Conservation (phyloP, 2,888 invertebrate species). For the Amblyjoppa fuscipennis region DNA sequence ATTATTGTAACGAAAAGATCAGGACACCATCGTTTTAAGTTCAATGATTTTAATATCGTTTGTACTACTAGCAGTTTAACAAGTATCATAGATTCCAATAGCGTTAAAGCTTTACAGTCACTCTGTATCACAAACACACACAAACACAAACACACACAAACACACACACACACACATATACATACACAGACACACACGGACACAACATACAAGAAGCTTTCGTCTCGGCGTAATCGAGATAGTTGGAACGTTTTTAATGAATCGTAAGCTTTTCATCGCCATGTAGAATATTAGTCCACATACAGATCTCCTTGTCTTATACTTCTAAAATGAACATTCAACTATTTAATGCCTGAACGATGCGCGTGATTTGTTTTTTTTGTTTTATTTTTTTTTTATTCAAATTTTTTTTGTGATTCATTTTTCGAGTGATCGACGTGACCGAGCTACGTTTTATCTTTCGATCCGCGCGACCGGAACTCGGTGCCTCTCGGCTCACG, state of each 20-base stretch:
- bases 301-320: slow-evolving; percentile 52
- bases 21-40: slow-evolving; percentile 35
- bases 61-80: slow-evolving; percentile 51
- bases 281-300: slow-evolving; percentile 58
- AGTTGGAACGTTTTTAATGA: slow-evolving; percentile 59
- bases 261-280: slow-evolving; percentile 66
- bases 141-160: neutral
- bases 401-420: slow-evolving; percentile 27
- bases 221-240: slow-evolving; percentile 62
- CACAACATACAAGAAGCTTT: slow-evolving; percentile 59
- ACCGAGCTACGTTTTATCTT: slow-evolving; percentile 42
- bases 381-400: neutral
- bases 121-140: neutral
- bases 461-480: neutral
- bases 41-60: slow-evolving; percentile 56
- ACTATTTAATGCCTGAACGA: slow-evolving; percentile 56
- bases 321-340: slow-evolving; percentile 47
- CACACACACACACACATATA: neutral
- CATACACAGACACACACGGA: slow-evolving; percentile 19
- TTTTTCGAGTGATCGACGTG: slow-evolving; percentile 58
- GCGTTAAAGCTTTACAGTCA: slow-evolving; percentile 46
- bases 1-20: slow-evolving; percentile 37
- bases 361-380: slow-evolving; percentile 36
- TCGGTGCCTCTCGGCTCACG: neutral
- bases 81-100: slow-evolving; percentile 54